Base-by-base conservation (phyloP, 1,140 invertebrate genomes). In the Lucilia sericata region DNA sequence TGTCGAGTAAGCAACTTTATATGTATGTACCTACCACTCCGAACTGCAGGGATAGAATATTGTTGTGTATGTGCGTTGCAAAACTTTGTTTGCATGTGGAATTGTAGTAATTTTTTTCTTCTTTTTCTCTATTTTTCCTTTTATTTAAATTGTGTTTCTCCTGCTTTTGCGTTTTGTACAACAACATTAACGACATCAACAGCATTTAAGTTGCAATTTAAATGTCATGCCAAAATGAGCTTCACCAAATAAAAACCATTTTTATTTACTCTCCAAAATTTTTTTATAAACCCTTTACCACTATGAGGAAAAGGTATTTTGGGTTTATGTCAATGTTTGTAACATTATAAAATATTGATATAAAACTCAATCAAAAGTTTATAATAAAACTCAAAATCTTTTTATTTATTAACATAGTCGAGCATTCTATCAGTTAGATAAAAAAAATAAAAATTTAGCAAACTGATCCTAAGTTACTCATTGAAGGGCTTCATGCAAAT, bases 171-270 rank as follows among this genome's bases (percentile, higher is more conserved):
- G 2, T 21, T 7, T 10, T 21, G n/a, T 55, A 1, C 65, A 70
- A 70, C 65, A 70, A 70, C 65, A 65, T 17, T n/a, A 65, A n/a
- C 60, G n/a, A 65, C n/a, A 65, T 65, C 60, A 65, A 65, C 60
- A 65, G n/a, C 60, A 70, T 70, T 70, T 70, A 25, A 70, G 65
- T 70, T 21, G 19, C 65, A 70, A 70, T 70, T 70, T 70, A 70
- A 70, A 70, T 70, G 65, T 70, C 65, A 21, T 70, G 51, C 65
- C 65, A 70, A 70, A 21, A 70, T 70, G 21, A 55, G 51, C 13
- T 55, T 17, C 51, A 55, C 51, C 42, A 55, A 55, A 55, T 55
- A 55, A 55, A 55, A 55, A 55, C 13, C n/a, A 70, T 70, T 70
- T 70, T 70, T 21, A 70, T 70, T 70, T 19, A 70, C 65, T 70